These are phyloP conservation scores for Drosophila glabriapex DNA, from an alignment of 2,888 invertebrate genomes.

Conservation along the genomic window DNA sequence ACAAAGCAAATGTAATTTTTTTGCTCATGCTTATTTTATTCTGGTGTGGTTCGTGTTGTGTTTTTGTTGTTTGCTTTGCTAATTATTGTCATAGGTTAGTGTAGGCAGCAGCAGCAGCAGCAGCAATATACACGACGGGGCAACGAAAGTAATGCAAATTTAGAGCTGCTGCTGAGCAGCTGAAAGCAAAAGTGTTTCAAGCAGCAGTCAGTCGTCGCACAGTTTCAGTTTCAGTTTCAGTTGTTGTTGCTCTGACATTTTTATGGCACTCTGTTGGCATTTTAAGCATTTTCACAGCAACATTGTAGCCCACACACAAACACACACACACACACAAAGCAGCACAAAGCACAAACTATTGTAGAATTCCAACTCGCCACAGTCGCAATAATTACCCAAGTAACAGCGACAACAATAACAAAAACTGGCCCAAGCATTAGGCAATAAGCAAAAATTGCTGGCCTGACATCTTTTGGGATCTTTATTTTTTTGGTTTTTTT, in stretches of 20 bases:
- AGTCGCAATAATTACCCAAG: constrained; percentile 49
- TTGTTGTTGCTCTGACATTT: constrained; percentile 53
- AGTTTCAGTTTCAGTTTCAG: constrained; percentile 23
- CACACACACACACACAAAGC: constrained; percentile 42
- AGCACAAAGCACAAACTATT: constrained; percentile 14
- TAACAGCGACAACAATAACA: constrained; percentile 20
- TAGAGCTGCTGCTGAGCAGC: constrained; percentile 53
- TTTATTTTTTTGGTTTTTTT: constrained; percentile 13
- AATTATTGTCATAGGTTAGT: constrained; percentile 84
- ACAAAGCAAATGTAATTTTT: constrained; percentile 25
- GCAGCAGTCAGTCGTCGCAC: constrained; percentile 13
- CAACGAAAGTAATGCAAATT: constrained; percentile 64
- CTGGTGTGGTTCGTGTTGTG: constrained; percentile 22
- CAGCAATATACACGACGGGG: constrained; percentile 23
- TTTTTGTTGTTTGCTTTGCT: constrained; percentile 58
- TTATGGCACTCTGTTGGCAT: constrained; percentile 63
- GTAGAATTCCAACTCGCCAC: constrained; percentile 41
- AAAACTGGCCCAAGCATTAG: constrained; percentile 50
- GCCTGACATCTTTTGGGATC: constrained; percentile 58
- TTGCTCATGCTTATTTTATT: constrained; percentile 39
- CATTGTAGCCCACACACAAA: constrained; percentile 59
- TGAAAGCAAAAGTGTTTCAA: constrained; percentile 78
- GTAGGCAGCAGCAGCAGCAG: constrained; percentile 59
- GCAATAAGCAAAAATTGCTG: constrained; percentile 50
- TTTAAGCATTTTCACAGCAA: constrained; percentile 66